These are phyloP conservation scores for Oedothorax gibbosus DNA, from an alignment of 1,140 invertebrate genomes.

Conservation along the genomic window DNA sequence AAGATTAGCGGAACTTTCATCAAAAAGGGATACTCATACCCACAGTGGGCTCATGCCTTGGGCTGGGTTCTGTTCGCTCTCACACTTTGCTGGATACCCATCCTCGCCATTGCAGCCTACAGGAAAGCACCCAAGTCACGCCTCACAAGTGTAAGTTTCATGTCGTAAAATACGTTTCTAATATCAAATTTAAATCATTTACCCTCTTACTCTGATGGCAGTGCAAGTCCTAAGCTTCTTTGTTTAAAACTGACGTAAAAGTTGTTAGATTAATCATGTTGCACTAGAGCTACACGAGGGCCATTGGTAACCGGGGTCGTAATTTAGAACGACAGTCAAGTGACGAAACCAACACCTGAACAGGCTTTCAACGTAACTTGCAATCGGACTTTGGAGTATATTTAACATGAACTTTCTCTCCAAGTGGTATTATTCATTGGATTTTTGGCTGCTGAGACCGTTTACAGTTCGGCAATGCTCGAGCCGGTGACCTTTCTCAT, in stretches of 20 bases:
- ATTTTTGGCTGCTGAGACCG: too few species aligned
- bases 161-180: background rate
- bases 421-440: too few species aligned
- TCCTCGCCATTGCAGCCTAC: constrained; percentile 53
- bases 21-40: constrained; percentile 47
- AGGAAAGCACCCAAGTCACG: constrained; percentile 40
- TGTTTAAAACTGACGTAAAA: background rate
- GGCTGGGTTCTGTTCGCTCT: constrained; percentile 57
- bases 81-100: constrained; percentile 56
- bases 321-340: background rate
- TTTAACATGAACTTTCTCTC: too few species aligned
- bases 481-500: too few species aligned
- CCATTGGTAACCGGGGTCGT: background rate
- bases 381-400: too few species aligned
- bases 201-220: background rate
- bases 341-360: background rate
- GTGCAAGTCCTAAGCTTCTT: too few species aligned
- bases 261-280: background rate
- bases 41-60: constrained; percentile 44
- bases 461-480: too few species aligned
- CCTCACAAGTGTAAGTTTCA: constrained; percentile 35
- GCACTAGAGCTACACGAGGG: background rate
- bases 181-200: background rate
- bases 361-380: too few species aligned
- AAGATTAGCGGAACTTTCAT: constrained; percentile 3